These are phyloP conservation scores for Collichthys lucidus DNA, from an alignment of 2,113 vertebrate genomes.

Conservation along the genomic window DNA sequence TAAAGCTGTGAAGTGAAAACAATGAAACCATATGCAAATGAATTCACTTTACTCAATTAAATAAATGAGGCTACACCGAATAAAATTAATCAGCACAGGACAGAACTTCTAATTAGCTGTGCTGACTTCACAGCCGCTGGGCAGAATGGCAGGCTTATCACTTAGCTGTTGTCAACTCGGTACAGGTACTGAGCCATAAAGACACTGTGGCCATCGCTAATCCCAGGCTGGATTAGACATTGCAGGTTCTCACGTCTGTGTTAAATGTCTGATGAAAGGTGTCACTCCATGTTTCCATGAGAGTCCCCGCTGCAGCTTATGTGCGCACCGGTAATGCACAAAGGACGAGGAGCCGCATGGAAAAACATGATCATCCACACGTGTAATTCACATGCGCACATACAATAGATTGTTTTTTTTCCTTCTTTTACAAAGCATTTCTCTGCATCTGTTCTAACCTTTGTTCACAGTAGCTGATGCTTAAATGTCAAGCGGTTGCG, in stretches of 20 bases:
- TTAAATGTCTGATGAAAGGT: constrained; percentile 69
- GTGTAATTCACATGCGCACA: constrained; percentile 1
- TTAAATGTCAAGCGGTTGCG: constrained; percentile 39
- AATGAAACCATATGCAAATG: constrained; percentile 38
- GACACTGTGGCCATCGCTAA: constrained; percentile 67
- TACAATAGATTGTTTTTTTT: constrained; percentile 1
- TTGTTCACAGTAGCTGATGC: constrained; percentile 28
- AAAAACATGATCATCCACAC: constrained; percentile 47
- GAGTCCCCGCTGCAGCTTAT: constrained; percentile 10
- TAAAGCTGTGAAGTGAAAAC: constrained; percentile 32
- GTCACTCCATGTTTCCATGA: constrained; percentile 59
- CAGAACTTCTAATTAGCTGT: constrained; percentile 39
- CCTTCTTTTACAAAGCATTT: constrained; percentile 1
- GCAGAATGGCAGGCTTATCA: constrained; percentile 50
- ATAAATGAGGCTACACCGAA: constrained; percentile 49
- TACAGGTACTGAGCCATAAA: constrained; percentile 46
- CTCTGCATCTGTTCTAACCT: constrained; percentile 20
- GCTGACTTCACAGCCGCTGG: constrained; percentile 42
- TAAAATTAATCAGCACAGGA: constrained; percentile 50
- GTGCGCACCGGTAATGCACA: constrained; percentile 23
- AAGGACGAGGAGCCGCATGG: constrained; percentile 22
- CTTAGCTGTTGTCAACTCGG: constrained; percentile 29
- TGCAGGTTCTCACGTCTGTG: constrained; percentile 67
- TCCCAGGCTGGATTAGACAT: constrained; percentile 62
- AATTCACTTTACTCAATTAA: constrained; percentile 41